A percentile compares a stretch with the other conserved stretches of the same genome.
phyloP scores from a whole-genome alignment of 2,888 invertebrate species.

The Ariolimax columbianus region DNA sequence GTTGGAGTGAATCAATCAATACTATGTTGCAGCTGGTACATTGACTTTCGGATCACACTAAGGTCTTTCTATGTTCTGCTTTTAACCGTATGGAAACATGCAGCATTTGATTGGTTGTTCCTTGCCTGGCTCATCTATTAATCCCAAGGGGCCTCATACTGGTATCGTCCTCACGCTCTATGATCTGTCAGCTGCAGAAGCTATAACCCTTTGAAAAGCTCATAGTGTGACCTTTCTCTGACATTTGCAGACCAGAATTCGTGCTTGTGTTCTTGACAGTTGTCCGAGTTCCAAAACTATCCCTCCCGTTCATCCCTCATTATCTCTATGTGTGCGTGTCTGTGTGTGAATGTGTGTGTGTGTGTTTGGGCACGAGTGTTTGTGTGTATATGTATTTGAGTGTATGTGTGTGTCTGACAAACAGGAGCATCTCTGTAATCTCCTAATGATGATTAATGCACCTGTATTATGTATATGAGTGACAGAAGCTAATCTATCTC shows the following conservation, averaged over 20 bases:
- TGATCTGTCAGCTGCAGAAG: conserved; percentile 3
- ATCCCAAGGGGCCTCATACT: background rate
- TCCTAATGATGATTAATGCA: too few species aligned
- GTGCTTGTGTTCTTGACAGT: background rate
- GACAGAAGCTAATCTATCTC: too few species aligned
- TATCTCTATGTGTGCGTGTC: background rate
- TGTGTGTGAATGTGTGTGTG: background rate
- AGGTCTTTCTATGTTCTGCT: too few species aligned
- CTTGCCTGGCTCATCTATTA: background rate
- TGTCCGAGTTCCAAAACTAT: background rate
- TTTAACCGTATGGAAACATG: too few species aligned
- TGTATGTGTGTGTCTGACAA: background rate
- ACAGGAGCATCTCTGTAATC: background rate
- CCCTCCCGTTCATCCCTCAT: background rate
- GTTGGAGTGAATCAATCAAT: background rate
- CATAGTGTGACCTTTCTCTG: conserved; percentile 17
- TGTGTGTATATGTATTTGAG: background rate
- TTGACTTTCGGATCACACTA: too few species aligned
- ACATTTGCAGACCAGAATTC: background rate
- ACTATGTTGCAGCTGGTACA: background rate
- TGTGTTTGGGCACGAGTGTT: background rate
- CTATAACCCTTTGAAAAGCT: background rate
- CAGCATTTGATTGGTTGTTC: background rate
- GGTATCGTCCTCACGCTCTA: background rate
- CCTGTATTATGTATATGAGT: too few species aligned